A percentile compares a stretch with the other conserved stretches of the same genome.
These are phyloP conservation scores for Chanos chanos DNA, from an alignment of 2,797 vertebrate species.

Conservation along the genomic window DNA sequence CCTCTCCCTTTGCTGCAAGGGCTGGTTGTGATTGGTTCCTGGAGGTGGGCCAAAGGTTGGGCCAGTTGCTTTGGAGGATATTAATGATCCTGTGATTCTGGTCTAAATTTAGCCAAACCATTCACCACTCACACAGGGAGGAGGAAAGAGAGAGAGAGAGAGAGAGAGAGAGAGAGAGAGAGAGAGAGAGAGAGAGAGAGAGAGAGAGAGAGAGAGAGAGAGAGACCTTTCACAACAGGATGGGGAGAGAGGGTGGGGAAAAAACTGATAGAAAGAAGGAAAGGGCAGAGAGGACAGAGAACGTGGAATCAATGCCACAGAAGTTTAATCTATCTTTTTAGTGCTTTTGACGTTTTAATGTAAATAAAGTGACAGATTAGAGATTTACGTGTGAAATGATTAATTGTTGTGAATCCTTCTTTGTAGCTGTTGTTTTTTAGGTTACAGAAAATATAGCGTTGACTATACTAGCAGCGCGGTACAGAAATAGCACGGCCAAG, in stretches of 20 bases:
- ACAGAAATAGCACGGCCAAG: too few species aligned
- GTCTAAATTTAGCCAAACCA: slow-evolving; percentile 55
- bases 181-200: neutral
- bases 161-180: neutral
- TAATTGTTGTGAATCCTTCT: too few species aligned
- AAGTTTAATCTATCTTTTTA: too few species aligned
- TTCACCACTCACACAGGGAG: slow-evolving; percentile 36
- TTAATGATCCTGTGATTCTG: slow-evolving; percentile 55
- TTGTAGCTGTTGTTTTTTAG: too few species aligned
- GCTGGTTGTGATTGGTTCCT: slow-evolving; percentile 55
- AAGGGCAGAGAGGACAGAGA: neutral
- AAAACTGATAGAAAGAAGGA: slow-evolving; percentile 1
- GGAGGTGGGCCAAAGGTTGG: slow-evolving; percentile 56
- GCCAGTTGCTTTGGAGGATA: slow-evolving; percentile 44
- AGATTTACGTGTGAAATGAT: too few species aligned
- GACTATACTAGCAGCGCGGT: too few species aligned
- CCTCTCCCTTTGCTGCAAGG: slow-evolving; percentile 31
- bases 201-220: slow-evolving; percentile 1
- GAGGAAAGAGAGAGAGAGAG: slow-evolving; percentile 20
- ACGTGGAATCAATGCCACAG: slow-evolving; percentile 10
- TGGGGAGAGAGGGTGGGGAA: neutral
- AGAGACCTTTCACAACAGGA: slow-evolving; percentile 18
- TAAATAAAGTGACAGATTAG: too few species aligned
- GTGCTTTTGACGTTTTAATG: too few species aligned
- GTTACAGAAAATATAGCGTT: too few species aligned